Conservation (phyloP, 2,797 vertebrate genomes). For the Toxotes lorentzi region DNA sequence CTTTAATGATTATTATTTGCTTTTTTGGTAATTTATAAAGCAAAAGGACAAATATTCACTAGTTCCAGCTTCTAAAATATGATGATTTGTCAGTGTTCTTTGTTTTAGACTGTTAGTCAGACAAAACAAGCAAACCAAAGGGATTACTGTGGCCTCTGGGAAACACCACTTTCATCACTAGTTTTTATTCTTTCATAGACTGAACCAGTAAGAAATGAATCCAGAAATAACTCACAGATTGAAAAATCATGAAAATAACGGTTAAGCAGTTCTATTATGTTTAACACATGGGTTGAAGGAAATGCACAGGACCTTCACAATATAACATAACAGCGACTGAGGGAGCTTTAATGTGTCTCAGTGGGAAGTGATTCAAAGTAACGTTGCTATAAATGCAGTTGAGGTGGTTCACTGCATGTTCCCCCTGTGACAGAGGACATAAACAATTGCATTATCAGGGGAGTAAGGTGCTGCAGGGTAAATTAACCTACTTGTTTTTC, state of each 20-base stretch:
- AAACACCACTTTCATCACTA: neutral
- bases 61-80: neutral
- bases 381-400: constrained; percentile 6
- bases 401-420: neutral
- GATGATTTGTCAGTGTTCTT: neutral
- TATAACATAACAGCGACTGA: neutral
- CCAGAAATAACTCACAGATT: neutral
- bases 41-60: neutral
- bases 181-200: neutral
- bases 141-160: neutral
- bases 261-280: neutral
- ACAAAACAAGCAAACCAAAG: neutral
- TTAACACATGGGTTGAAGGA: neutral
- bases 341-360: neutral
- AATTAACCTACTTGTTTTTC: constrained; percentile 94
- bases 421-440: constrained; percentile 34
- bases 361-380: neutral
- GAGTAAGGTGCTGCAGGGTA: neutral
- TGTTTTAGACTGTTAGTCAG: neutral
- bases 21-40: neutral
- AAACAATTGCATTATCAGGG: constrained; percentile 38
- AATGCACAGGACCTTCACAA: neutral
- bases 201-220: neutral
- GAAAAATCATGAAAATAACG: neutral
- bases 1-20: too few relatives aligned